Conservation (phyloP, 1,140 invertebrate genomes). For the Cherax quadricarinatus region DNA sequence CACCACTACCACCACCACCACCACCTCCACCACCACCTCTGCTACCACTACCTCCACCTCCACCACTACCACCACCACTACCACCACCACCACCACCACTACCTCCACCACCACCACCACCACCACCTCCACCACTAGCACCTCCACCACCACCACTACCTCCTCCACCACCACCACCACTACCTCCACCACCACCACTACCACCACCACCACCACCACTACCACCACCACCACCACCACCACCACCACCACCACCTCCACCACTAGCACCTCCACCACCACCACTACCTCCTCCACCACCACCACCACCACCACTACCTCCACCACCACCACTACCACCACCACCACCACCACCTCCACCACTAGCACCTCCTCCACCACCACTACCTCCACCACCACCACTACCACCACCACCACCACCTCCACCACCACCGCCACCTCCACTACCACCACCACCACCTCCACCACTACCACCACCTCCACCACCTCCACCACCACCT, state of each 20-base stretch:
- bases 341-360: neutral
- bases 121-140: too few relatives aligned
- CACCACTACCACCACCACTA: too few relatives aligned
- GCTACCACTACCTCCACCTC: too few relatives aligned
- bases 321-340: conserved; percentile 18
- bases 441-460: too few relatives aligned
- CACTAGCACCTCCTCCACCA: conserved; percentile 13
- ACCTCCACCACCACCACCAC: too few relatives aligned
- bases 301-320: neutral
- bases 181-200: too few relatives aligned
- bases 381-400: neutral
- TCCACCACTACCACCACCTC: neutral
- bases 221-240: neutral
- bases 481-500: conserved; percentile 12
- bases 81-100: neutral
- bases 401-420: neutral
- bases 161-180: too few relatives aligned
- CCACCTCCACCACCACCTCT: too few relatives aligned
- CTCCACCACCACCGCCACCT: too few relatives aligned
- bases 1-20: too few relatives aligned
- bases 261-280: neutral
- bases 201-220: too few relatives aligned
- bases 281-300: neutral
- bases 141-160: too few relatives aligned
- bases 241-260: neutral